These are phyloP conservation scores for Drosophila eugracilis DNA, from an alignment of 1,140 invertebrate species.

Conservation along the genomic window DNA sequence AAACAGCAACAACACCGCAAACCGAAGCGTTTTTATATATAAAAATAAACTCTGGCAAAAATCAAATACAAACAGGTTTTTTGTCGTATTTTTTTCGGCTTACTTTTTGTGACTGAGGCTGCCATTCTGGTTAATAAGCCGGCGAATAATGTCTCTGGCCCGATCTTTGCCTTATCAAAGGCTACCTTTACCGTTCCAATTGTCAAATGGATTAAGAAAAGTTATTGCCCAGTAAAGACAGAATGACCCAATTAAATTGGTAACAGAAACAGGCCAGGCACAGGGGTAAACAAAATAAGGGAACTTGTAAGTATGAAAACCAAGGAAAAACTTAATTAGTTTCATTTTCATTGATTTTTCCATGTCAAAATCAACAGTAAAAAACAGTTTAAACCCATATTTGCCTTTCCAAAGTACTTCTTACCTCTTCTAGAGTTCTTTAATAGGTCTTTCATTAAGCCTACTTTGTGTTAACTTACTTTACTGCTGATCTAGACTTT, in stretches of 20 bases:
- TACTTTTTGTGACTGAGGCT: slow-evolving; percentile 27
- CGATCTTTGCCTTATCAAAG: slow-evolving; percentile 23
- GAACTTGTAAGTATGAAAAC: too few relatives aligned
- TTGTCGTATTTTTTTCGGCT: slow-evolving; percentile 23
- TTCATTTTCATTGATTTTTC: too few relatives aligned
- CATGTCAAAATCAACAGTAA: too few relatives aligned
- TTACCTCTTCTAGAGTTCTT: neutral
- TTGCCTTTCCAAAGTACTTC: neutral
- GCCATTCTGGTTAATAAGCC: slow-evolving; percentile 48
- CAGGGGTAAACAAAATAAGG: neutral
- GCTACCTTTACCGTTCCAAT: slow-evolving; percentile 44
- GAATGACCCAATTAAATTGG: slow-evolving; percentile 62
- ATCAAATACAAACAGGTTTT: slow-evolving; percentile 74
- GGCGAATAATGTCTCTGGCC: slow-evolving; percentile 15
- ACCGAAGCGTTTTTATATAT: slow-evolving; percentile 36
- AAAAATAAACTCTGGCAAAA: slow-evolving; percentile 55
- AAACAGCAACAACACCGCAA: slow-evolving; percentile 12
- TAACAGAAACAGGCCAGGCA: slow-evolving; percentile 10
- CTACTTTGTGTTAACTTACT: slow-evolving; percentile 13
- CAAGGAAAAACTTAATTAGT: neutral
- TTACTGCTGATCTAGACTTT: slow-evolving; percentile 28
- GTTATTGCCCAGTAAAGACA: slow-evolving; percentile 44
- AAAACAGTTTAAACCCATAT: too few relatives aligned
- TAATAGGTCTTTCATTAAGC: neutral
- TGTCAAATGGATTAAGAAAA: slow-evolving; percentile 53